Conservation (phyloP, 1,140 invertebrate genomes). For the Bathynomus jamesi region DNA sequence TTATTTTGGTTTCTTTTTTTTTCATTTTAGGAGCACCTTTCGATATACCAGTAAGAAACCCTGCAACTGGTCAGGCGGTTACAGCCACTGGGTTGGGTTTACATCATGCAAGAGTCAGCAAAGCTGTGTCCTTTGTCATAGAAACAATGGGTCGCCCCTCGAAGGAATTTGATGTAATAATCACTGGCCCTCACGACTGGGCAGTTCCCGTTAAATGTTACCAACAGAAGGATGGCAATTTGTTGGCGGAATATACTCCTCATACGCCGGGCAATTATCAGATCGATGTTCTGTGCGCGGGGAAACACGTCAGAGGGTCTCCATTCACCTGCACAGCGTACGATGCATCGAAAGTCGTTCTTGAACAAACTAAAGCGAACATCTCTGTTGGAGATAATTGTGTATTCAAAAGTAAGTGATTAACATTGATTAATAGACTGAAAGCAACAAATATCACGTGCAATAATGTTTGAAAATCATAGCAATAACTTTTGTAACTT, state of each 20-base stretch:
- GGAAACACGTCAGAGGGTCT: conserved; percentile 83
- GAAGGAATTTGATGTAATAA: conserved; percentile 82
- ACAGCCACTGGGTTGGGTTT: conserved; percentile 68
- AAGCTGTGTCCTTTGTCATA: conserved; percentile 76
- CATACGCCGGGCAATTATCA: conserved; percentile 60
- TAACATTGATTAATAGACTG: neutral
- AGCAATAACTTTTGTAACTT: no score
- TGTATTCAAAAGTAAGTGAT: conserved; percentile 56
- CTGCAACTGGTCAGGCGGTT: conserved; percentile 61
- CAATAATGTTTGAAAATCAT: no score
- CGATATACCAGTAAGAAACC: conserved; percentile 50
- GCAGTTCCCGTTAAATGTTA: conserved; percentile 89
- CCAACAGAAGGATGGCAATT: conserved; percentile 86
- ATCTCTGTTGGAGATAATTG: conserved; percentile 43
- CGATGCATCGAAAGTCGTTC: conserved; percentile 65
- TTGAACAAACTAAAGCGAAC: conserved; percentile 44
- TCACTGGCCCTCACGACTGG: conserved; percentile 75
- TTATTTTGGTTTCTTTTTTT: no score
- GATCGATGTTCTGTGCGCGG: conserved; percentile 83
- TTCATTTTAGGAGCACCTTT: conserved; percentile 53
- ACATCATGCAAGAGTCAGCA: conserved; percentile 69
- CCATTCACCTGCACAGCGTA: conserved; percentile 93
- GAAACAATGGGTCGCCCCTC: conserved; percentile 75
- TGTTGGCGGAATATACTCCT: conserved; percentile 86
- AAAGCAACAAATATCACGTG: no score